Evolutionary conservation across 2,797 vertebrate genomes (phyloP).

Genomic region (Dromococcyx pavoninus): DNA sequence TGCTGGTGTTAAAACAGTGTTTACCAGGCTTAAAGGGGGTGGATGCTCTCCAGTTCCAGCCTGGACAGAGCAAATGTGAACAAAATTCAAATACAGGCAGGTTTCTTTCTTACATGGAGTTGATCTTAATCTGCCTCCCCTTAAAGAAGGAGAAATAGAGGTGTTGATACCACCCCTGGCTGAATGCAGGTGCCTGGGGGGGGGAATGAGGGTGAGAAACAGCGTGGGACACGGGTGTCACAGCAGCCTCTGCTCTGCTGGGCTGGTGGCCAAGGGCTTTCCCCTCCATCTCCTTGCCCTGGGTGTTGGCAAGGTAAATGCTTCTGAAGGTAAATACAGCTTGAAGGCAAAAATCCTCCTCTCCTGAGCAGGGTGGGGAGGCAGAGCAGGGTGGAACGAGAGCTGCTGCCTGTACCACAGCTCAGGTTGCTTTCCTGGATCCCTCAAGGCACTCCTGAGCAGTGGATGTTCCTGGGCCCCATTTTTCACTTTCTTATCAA

Average conservation of each 20-base stretch:
- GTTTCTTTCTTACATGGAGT: background rate
- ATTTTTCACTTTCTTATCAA: background rate
- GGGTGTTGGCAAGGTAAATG: background rate
- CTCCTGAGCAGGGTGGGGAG: background rate
- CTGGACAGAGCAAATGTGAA: background rate
- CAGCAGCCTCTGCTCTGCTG: background rate
- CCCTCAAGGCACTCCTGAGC: background rate
- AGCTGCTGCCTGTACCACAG: background rate
- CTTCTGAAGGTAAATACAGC: background rate
- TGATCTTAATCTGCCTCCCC: background rate
- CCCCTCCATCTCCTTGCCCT: too few relatives aligned
- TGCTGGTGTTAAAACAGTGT: fast-evolving
- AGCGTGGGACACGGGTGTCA: fast-evolving
- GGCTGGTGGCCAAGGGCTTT: background rate
- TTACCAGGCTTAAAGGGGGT: background rate
- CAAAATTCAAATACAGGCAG: background rate
- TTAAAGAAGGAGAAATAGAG: background rate
- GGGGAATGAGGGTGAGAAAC: background rate
- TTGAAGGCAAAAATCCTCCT: background rate
- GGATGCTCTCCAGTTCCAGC: background rate
- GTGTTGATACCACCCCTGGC: background rate
- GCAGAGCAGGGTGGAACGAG: fast-evolving
- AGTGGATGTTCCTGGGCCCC: background rate
- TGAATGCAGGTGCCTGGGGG: background rate
- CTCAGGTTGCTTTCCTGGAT: fast-evolving